Evolutionary conservation across 1,140 invertebrate genomes (phyloP).

Genomic region (Protaetia brevitarsis): DNA sequence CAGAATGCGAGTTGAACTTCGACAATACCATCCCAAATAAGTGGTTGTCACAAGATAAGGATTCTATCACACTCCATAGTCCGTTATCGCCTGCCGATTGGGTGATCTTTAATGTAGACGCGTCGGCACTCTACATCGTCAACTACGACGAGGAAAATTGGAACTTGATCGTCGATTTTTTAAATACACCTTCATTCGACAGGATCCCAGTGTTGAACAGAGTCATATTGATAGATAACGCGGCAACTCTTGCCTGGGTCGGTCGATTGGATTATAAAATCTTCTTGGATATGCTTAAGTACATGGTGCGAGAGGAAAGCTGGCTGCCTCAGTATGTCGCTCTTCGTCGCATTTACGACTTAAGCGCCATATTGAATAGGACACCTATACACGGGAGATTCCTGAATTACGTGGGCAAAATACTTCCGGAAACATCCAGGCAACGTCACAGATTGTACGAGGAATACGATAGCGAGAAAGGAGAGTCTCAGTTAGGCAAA

Average conservation of each 20-base stretch:
- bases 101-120: conserved; percentile 62
- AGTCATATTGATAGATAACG: conserved; percentile 78
- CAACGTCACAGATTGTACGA: too few relatives aligned
- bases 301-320: conserved; percentile 62
- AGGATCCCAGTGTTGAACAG: conserved; percentile 67
- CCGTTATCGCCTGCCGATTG: conserved; percentile 52
- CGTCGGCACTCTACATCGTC: conserved; percentile 68
- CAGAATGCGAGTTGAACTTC: conserved; percentile 46
- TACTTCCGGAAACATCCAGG: too few relatives aligned
- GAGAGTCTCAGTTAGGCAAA: too few relatives aligned
- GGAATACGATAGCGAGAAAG: too few relatives aligned
- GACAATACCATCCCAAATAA: conserved; percentile 53
- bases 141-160: too few relatives aligned
- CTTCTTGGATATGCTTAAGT: conserved; percentile 60
- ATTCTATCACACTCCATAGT: conserved; percentile 40
- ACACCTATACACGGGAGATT: conserved; percentile 56
- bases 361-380: conserved; percentile 54
- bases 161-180: too few relatives aligned
- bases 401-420: conserved; percentile 57
- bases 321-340: conserved; percentile 68
- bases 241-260: conserved; percentile 69
- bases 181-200: conserved; percentile 54
- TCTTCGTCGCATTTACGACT: conserved; percentile 54
- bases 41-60: conserved; percentile 55
- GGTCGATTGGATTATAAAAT: conserved; percentile 64